Evolutionary conservation across 1,140 invertebrate genomes (phyloP).

Genomic region (Mizuhopecten yessoensis): DNA sequence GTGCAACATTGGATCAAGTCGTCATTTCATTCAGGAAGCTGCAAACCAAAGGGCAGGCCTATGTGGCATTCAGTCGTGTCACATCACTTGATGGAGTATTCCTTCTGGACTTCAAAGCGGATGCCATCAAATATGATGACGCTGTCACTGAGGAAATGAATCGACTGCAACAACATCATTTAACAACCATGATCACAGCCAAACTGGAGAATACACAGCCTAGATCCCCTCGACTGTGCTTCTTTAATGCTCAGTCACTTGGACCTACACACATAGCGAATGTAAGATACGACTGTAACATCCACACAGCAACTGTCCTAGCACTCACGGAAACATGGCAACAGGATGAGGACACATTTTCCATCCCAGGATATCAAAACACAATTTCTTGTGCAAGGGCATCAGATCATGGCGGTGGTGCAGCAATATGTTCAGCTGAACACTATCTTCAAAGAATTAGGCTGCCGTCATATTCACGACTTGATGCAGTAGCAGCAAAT

Average conservation of each 20-base stretch:
- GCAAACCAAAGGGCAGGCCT: conserved; percentile 48
- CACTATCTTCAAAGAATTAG: too few species aligned
- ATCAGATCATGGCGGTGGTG: too few species aligned
- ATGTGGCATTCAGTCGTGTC: conserved; percentile 52
- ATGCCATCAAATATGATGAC: conserved; percentile 10
- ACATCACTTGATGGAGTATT: conserved; percentile 42
- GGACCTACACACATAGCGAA: not conserved
- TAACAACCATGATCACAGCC: not conserved
- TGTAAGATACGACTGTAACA: conserved; percentile 1
- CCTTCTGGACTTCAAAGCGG: conserved; percentile 42
- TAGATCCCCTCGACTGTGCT: not conserved
- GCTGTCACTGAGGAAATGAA: conserved; percentile 48
- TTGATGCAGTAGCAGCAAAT: conserved; percentile 37
- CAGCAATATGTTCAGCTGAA: too few species aligned
- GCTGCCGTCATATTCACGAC: not conserved
- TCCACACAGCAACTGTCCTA: not conserved
- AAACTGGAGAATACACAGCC: not conserved
- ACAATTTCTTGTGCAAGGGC: too few species aligned
- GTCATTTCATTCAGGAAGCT: conserved; percentile 33
- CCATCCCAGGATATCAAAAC: too few species aligned
- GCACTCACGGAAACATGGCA: too few species aligned
- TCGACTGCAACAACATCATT: not conserved
- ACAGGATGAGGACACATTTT: too few species aligned
- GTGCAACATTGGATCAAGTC: conserved; percentile 42
- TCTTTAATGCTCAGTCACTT: not conserved